Conservation (phyloP, 2,888 invertebrate species). For the Synergus umbraculus region DNA sequence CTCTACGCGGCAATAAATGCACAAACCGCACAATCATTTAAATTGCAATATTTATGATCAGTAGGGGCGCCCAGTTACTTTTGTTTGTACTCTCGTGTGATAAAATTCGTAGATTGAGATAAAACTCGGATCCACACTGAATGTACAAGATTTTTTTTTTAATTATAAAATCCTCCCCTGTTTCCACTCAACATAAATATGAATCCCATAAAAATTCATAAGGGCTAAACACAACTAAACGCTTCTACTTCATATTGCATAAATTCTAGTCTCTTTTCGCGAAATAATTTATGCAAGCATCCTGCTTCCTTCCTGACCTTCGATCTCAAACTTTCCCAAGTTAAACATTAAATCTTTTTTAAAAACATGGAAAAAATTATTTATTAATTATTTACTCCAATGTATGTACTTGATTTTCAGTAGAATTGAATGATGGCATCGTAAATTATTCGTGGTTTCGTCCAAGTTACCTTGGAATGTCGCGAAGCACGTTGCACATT, state of each 20-base stretch:
- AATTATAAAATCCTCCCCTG: neutral
- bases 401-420: too few relatives aligned
- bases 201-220: slow-evolving; percentile 34
- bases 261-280: slow-evolving; percentile 3
- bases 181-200: neutral
- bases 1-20: slow-evolving; percentile 19
- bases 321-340: neutral
- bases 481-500: slow-evolving; percentile 55
- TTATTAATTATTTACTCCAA: neutral
- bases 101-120: slow-evolving; percentile 46
- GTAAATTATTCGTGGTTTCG: slow-evolving; percentile 57
- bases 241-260: neutral
- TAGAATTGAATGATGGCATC: slow-evolving; percentile 38
- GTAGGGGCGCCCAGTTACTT: slow-evolving; percentile 48
- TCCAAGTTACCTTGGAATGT: slow-evolving; percentile 59
- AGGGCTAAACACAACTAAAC: slow-evolving; percentile 10
- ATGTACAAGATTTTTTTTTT: neutral
- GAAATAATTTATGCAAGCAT: slow-evolving; percentile 29
- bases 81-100: slow-evolving; percentile 34
- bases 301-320: slow-evolving; percentile 11
- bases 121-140: neutral
- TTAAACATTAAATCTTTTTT: neutral
- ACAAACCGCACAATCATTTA: slow-evolving; percentile 56
- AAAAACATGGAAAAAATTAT: neutral
- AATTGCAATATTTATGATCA: slow-evolving; percentile 65